A percentile compares a stretch with the other conserved stretches of the same genome.
These are phyloP conservation scores for Brachionus asplanchnoidis DNA, from an alignment of 1,140 invertebrate species.

Conservation along the genomic window DNA sequence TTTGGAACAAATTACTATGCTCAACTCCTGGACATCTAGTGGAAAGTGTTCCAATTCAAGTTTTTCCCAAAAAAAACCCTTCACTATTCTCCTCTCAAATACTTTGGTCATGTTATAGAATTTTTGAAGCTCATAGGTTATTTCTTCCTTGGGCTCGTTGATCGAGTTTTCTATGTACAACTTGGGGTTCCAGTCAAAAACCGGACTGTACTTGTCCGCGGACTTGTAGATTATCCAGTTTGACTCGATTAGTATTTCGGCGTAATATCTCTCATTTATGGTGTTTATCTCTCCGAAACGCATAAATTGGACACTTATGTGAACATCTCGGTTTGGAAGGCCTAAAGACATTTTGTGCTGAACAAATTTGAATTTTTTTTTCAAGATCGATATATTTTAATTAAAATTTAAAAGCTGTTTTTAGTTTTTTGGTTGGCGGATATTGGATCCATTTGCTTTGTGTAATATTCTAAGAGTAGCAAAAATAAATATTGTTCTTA, in stretches of 20 bases:
- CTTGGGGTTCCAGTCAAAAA: conserved; percentile 23
- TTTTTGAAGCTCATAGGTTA: neutral
- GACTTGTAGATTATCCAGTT: neutral
- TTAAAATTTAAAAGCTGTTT: neutral
- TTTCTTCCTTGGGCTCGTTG: neutral
- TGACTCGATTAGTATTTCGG: conserved; percentile 4
- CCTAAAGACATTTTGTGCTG: neutral
- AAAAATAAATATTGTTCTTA: neutral
- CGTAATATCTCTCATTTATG: conserved; percentile 4
- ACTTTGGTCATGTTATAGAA: neutral
- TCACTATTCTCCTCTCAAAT: neutral
- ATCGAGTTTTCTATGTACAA: conserved; percentile 38
- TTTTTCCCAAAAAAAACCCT: conserved; percentile 23
- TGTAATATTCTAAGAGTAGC: too few relatives aligned
- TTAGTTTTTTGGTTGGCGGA: neutral
- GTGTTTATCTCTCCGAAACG: conserved; percentile 16
- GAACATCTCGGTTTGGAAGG: neutral
- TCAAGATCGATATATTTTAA: neutral
- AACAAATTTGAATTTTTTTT: neutral
- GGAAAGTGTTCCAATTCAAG: conserved; percentile 32
- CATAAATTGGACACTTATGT: conserved; percentile 15
- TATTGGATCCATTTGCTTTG: neutral
- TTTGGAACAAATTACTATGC: neutral
- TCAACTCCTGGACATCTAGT: conserved; percentile 18
- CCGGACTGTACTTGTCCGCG: neutral